Evolutionary conservation across 2,113 vertebrate species (phyloP).

Genomic region (Podiceps cristatus): DNA sequence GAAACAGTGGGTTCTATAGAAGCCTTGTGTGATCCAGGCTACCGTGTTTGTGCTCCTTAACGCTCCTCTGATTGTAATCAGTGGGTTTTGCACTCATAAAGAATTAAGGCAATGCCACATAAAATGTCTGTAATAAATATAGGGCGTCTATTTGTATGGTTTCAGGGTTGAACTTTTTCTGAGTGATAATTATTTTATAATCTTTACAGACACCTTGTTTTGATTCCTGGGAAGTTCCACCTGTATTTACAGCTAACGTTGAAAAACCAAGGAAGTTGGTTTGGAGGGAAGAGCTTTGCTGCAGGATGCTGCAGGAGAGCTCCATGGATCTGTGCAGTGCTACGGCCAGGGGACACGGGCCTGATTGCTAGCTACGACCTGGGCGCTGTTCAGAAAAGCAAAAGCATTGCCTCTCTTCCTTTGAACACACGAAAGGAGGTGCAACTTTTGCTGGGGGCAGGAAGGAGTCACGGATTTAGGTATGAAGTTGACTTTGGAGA

Average conservation of each 20-base stretch:
- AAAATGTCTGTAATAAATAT: accelerated
- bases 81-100: not conserved
- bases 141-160: not conserved
- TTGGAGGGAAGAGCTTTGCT: not conserved
- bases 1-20: not conserved
- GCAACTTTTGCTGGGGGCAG: not conserved
- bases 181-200: not conserved
- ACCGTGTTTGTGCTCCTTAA: not conserved
- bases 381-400: not conserved
- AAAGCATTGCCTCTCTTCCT: not conserved
- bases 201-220: not conserved
- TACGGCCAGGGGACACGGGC: accelerated
- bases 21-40: not conserved
- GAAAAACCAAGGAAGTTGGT: not conserved
- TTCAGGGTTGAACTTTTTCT: not conserved
- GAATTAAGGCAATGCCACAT: not conserved
- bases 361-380: accelerated
- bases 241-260: not conserved
- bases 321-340: not conserved
- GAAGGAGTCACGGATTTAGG: not conserved
- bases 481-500: not conserved
- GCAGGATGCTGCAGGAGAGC: not conserved
- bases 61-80: not conserved
- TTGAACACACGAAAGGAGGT: not conserved
- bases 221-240: not conserved